Evolutionary conservation across 2,797 vertebrate genomes (phyloP).

Genomic region (Scarus forsteni): DNA sequence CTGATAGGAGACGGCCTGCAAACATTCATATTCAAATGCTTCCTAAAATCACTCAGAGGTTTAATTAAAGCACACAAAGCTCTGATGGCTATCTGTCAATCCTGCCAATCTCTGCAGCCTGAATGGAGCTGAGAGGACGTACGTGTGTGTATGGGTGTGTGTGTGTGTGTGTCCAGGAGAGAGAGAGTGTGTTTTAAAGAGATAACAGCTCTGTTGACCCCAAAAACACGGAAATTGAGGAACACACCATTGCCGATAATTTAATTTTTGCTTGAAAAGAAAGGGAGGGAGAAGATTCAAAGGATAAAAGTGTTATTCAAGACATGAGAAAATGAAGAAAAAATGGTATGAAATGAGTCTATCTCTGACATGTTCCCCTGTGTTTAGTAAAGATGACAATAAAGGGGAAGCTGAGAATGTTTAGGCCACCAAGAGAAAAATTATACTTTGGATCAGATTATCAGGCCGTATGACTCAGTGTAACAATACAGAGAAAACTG

Average conservation of each 20-base stretch:
- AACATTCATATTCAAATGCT: conserved; percentile 83
- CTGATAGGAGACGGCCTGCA: conserved; percentile 75
- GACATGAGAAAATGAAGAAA: background rate
- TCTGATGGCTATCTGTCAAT: conserved; percentile 84
- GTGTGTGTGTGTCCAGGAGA: conserved; percentile 17
- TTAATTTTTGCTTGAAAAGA: conserved; percentile 31
- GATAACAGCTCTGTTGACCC: conserved; percentile 64
- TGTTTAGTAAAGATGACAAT: background rate
- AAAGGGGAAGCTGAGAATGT: no score
- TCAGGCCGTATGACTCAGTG: no score
- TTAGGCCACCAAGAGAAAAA: no score
- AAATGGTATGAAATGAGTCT: background rate
- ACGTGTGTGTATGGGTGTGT: conserved; percentile 28
- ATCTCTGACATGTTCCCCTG: background rate
- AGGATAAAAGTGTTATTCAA: background rate
- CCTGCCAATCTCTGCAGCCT: conserved; percentile 61
- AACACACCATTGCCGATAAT: conserved; percentile 17
- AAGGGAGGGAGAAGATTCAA: conserved; percentile 3
- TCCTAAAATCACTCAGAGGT: conserved; percentile 65
- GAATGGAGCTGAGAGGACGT: conserved; percentile 67
- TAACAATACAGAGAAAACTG: no score
- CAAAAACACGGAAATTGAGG: conserved; percentile 11
- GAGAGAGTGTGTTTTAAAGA: conserved; percentile 61
- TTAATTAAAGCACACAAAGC: conserved; percentile 85
- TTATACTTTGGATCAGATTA: no score